phyloP scores from a whole-genome alignment of 1,140 invertebrate species.

The Globodera rostochiensis region DNA sequence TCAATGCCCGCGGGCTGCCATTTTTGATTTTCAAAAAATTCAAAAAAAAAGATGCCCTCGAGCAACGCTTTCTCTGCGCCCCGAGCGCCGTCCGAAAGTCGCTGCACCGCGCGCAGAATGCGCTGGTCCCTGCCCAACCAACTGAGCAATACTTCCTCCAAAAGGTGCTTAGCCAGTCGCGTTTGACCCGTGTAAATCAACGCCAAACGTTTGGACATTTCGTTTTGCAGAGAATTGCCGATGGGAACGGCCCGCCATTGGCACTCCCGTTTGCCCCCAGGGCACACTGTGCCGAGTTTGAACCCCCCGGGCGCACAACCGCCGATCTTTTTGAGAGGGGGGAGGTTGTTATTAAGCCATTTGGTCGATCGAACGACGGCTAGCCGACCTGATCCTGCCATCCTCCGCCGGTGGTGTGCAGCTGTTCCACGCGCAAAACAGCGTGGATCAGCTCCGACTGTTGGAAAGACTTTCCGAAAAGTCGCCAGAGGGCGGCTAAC shows the following conservation, averaged over 20 bases:
- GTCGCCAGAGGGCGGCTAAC: constrained; percentile 35
- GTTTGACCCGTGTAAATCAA: constrained; percentile 57
- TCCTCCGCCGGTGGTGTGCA: constrained; percentile 56
- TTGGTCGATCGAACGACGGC: constrained; percentile 18
- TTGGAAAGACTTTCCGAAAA: constrained; percentile 30
- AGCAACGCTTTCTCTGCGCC: constrained; percentile 27
- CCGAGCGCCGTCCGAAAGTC: constrained; percentile 26
- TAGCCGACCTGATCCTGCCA: constrained; percentile 59
- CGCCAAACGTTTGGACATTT: constrained; percentile 43
- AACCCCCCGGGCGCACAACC: constrained; percentile 11
- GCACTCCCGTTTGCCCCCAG: constrained; percentile 20
- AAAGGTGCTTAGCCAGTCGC: constrained; percentile 52
- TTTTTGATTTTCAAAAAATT: background rate
- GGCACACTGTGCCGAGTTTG: constrained; percentile 24
- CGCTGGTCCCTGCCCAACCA: constrained; percentile 31
- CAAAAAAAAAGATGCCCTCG: constrained; percentile 20
- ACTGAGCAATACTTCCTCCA: constrained; percentile 46
- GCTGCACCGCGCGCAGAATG: constrained; percentile 17
- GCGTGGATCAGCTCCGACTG: constrained; percentile 20
- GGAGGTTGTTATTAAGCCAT: background rate
- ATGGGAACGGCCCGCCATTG: constrained; percentile 9
- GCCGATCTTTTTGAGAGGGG: background rate
- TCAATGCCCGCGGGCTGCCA: background rate
- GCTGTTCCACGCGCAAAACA: constrained; percentile 52
- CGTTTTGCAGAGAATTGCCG: constrained; percentile 18